phyloP scores from a whole-genome alignment of 1,140 invertebrate species.

The Drosophila malerkotliana region DNA sequence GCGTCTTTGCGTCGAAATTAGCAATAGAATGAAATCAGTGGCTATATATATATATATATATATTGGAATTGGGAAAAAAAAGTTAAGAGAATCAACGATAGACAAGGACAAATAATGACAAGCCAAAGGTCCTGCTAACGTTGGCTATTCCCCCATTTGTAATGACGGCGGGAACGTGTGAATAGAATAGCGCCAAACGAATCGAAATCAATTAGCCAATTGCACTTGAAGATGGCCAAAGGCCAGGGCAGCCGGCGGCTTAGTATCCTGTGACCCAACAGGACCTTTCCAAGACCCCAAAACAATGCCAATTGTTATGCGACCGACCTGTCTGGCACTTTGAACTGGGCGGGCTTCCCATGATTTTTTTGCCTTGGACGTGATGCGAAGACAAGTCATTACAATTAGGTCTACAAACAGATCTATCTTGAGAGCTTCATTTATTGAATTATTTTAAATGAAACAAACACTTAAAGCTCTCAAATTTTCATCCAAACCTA shows the following conservation, averaged over 20 bases:
- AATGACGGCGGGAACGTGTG: constrained; percentile 53
- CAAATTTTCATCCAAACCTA: background rate
- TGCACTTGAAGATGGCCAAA: constrained; percentile 71
- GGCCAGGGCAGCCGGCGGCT: constrained; percentile 17
- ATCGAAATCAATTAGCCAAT: constrained; percentile 81
- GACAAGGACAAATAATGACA: constrained; percentile 72
- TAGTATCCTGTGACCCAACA: constrained; percentile 10
- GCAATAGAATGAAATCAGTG: constrained; percentile 53
- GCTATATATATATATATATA: constrained; percentile 2
- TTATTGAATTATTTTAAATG: background rate
- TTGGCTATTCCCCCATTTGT: constrained; percentile 44
- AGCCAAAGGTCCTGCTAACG: constrained; percentile 72
- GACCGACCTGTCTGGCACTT: constrained; percentile 43
- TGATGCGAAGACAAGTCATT: constrained; percentile 1
- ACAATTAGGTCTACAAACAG: background rate
- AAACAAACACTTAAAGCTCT: background rate
- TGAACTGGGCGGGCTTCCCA: constrained; percentile 30
- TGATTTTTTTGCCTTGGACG: background rate
- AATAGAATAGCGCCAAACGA: constrained; percentile 63
- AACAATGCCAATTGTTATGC: constrained; percentile 50
- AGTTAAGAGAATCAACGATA: constrained; percentile 48
- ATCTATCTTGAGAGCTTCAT: background rate
- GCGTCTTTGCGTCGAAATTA: constrained; percentile 68
- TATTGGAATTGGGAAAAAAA: background rate
- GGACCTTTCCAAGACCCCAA: constrained; percentile 1